A percentile compares a stretch with the other conserved stretches of the same genome.
Evolutionary conservation across 2,113 vertebrate genomes (phyloP).

Genomic region (Tautogolabrus adspersus): DNA sequence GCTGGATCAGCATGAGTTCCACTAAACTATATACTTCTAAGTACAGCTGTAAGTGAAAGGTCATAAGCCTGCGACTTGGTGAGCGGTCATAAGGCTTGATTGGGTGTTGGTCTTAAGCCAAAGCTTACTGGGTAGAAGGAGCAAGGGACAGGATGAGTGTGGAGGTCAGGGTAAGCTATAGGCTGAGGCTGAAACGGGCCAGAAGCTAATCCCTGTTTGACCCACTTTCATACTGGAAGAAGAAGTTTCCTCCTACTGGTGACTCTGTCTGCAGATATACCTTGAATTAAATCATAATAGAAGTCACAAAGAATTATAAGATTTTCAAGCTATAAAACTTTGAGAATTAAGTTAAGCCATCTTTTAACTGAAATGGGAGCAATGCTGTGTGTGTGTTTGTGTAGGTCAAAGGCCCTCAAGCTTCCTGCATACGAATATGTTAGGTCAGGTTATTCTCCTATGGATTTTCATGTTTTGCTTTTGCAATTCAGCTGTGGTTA

Average conservation of each 20-base stretch:
- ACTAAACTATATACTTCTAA: slow-evolving; percentile 41
- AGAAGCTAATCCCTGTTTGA: slow-evolving; percentile 67
- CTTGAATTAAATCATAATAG: not conserved
- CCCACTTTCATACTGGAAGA: slow-evolving; percentile 57
- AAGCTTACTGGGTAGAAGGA: slow-evolving; percentile 59
- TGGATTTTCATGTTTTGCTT: not conserved
- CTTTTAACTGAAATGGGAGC: not conserved
- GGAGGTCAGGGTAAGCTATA: slow-evolving; percentile 57
- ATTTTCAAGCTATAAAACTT: not conserved
- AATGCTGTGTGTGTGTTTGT: not conserved
- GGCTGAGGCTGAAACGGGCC: slow-evolving; percentile 52
- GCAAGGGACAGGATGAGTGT: slow-evolving; percentile 49
- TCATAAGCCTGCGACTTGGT: slow-evolving; percentile 45
- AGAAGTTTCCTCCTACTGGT: slow-evolving; percentile 18
- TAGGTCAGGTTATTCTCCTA: not conserved
- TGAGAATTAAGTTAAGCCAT: not conserved
- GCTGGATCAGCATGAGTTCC: slow-evolving; percentile 48
- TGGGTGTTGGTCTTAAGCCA: slow-evolving; percentile 63
- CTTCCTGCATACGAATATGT: not conserved
- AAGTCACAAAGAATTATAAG: not conserved
- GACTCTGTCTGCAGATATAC: not conserved
- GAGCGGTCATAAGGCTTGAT: slow-evolving; percentile 44
- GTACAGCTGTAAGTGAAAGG: slow-evolving; percentile 31
- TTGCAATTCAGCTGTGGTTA: not conserved
- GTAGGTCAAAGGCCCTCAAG: not conserved